Base-by-base conservation (phyloP, 2,888 invertebrate species). In the Cylloceria caligata region DNA sequence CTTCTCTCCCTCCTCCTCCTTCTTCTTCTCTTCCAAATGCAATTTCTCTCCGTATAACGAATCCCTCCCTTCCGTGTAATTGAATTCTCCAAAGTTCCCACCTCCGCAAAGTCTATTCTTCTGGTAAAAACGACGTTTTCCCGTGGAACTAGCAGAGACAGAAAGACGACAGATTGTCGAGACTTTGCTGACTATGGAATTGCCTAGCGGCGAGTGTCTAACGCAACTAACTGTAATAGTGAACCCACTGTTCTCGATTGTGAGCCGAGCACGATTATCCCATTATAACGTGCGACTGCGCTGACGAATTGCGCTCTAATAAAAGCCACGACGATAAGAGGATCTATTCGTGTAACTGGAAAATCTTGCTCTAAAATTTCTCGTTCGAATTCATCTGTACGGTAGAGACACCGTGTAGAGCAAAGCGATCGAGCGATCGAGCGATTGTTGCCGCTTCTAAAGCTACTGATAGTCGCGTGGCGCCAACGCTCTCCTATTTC, bases 21-120 rank as follows among this genome's bases (percentile, higher is more conserved):
- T 57, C 49, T 69, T 60, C 52, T 34, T 62, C 13, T 65, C 39
- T 39, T 52, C 36, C 39, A 64, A 55, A 77, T 81, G 81, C 75
- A 84, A 81, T 85, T 83, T 80, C 49, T 69, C 36, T 60, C 65
- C 68, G 67, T 62, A 80, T 49, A 72, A 67, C 71, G 72, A 57
- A 47, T 55, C 52, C 39, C 42, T 55, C 39, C 39, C 42, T 11
- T 21, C 21, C 16, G 24, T 69, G 30, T 76, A 81, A 81, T 81
- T 72, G 39, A 72, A 81, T 81, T 72, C 67, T 42, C 65, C 72
- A 72, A 72, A 72, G 39, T 81, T 74, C 62, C 49, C 73, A 62
- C 55, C 71, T 60, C 72, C 67, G 30, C 21, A 13, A 19, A 62
- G 65, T 62, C 76, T 24, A 60, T 81, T 72, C 76, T 72, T 67